Evolutionary conservation across 2,113 vertebrate species (phyloP), one percentile per base, ranked within the genome.

Genomic region (Hystrix cristata): DNA sequence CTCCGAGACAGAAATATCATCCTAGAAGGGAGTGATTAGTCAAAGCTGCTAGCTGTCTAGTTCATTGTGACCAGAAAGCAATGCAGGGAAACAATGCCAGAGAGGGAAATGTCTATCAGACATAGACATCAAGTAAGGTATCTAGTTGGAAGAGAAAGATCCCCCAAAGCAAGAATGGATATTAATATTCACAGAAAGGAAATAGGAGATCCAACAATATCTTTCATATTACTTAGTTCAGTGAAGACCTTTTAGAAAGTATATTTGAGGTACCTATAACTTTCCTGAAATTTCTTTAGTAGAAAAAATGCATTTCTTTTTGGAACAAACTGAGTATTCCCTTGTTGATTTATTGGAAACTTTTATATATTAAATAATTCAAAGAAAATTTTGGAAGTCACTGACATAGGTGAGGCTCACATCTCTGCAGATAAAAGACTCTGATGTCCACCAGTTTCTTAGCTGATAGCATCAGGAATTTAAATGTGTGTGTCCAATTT

Each of bases 291-390:
- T 91, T 80, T 81, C 10, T 16, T 29, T 34, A 87, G 5, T 8
- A 31, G 6, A 78, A 21, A 21, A 31, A 57, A 64, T 55, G 8
- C 8, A 38, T 74, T 79, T 82, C 8, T 48, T 59, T 8, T 65
- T 55, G 21, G 83, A 95, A 62, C 78, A 90, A 92, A 5, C 79
- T 87, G 13, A 81, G 14, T 9, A 78, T 76, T 67, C 14, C 27
- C 31, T 91, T 67, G 3, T 87, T 62, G 46, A 90, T 89, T 91
- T 59, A 31, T 2, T n/a, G 81, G 21, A 25, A 34, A 38, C 0
- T 80, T 85, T 95, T 65, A 43, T 29, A 69, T 86, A 92, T 86
- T 71, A 82, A 93, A 93, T 14, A 46, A 1, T 15, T 38, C 48
- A 1, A 2, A 6, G 48, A 65, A 57, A n/a, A 5, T 71, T 72